phyloP scores from a whole-genome alignment of 1,140 invertebrate species.

The Popillia japonica region DNA sequence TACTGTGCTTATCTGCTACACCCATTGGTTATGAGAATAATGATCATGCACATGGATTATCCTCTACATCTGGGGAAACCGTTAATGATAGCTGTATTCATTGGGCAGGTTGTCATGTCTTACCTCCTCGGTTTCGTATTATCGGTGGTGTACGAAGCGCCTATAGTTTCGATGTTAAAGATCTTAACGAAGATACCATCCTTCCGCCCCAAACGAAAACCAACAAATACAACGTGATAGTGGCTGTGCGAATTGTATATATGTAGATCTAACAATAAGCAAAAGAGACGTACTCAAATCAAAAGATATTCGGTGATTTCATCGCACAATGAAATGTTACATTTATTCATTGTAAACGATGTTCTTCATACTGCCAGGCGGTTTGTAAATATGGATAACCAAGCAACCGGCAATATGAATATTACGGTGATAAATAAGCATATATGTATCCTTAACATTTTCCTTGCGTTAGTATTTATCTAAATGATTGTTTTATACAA shows the following conservation, averaged over 20 bases:
- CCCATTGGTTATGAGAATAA: constrained; percentile 78
- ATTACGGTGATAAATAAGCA: no score
- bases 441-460: no score
- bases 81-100: constrained; percentile 78
- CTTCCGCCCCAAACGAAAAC: neutral
- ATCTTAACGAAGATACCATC: constrained; percentile 67
- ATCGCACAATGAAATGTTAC: no score
- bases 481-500: no score
- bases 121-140: constrained; percentile 80
- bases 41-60: constrained; percentile 79
- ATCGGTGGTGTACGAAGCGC: constrained; percentile 82
- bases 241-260: neutral
- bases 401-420: no score
- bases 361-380: no score
- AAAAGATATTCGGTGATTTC: no score
- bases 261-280: neutral
- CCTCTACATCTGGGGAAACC: constrained; percentile 81
- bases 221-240: neutral
- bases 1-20: constrained; percentile 86
- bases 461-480: no score
- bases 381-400: no score
- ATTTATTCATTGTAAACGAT: no score
- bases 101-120: constrained; percentile 79
- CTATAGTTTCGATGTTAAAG: constrained; percentile 84
- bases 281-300: neutral